Evolutionary conservation across 2,888 invertebrate species (phyloP), one percentile per base, ranked within the genome.

Genomic region (Kryphioiulus occultus): DNA sequence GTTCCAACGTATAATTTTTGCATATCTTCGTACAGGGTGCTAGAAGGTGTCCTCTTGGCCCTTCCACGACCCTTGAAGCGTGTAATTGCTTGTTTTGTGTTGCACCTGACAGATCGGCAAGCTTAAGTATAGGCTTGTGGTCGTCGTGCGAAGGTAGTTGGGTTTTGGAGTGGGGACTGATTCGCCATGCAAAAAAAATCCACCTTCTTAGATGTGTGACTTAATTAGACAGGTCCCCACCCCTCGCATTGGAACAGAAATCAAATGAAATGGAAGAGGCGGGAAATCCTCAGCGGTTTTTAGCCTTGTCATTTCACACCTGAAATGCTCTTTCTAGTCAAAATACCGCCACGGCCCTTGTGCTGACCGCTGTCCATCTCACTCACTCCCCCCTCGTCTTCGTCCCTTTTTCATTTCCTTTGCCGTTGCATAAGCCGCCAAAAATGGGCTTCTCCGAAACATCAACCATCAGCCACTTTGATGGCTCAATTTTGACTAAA

Each of bases 201-300:
- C 68, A n/a, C 59, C 59, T 68, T 68, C 68, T 68, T 68, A 68
- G 68, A 68, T 68, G 68, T 68, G 68, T 68, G 68, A 68, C 68
- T 68, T 68, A 68, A 68, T 68, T 68, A 68, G 68, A 68, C 68
- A 68, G 68, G 68, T 68, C 68, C n/a, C 68, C 68, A 68, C 68
- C 68, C 68, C 68, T 59, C 59, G 59, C 59, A 59, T 59, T 59
- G 59, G 59, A 59, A 22, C 59, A 68, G 68, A 68, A 68, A 68
- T 68, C 68, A 68, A 68, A 26, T 68, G 68, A 68, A 68, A 68
- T 68, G 68, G 68, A 68, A 68, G 68, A 68, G 68, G 68, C 68
- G 68, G 68, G 26, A 68, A 68, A 68, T 68, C 26, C n/a, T 26
- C 26, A 68, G 26, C 26, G 26, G 22, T 68, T 68, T 59, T 68